Evolutionary conservation across 2,888 invertebrate genomes (phyloP).

Genomic region (Drosophila robusta): DNA sequence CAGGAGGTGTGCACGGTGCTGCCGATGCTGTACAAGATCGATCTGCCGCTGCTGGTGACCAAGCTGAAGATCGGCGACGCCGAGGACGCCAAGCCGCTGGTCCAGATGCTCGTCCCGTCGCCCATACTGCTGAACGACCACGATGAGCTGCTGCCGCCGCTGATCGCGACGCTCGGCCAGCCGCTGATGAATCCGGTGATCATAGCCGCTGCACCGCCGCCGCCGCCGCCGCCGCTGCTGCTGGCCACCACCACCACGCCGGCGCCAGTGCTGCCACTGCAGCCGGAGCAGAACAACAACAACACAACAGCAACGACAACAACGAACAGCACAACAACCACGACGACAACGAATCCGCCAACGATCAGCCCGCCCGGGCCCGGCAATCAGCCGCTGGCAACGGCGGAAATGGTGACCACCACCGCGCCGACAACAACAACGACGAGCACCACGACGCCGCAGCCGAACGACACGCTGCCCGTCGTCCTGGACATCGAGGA

Average conservation of each 20-base stretch:
- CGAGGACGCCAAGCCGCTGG: constrained; percentile 74
- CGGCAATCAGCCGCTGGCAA: constrained; percentile 16
- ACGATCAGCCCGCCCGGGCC: constrained; percentile 22
- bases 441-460: constrained; percentile 64
- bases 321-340: constrained; percentile 40
- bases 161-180: constrained; percentile 77
- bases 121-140: constrained; percentile 73
- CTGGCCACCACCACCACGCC: constrained; percentile 27
- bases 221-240: constrained; percentile 31
- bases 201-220: constrained; percentile 33
- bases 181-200: constrained; percentile 73
- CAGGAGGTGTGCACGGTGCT: constrained; percentile 84
- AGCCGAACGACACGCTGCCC: constrained; percentile 67
- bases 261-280: constrained; percentile 15
- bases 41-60: constrained; percentile 74
- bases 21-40: constrained; percentile 79
- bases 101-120: constrained; percentile 82
- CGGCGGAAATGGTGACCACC: constrained; percentile 57
- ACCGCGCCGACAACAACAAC: constrained; percentile 71
- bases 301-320: constrained; percentile 48
- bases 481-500: constrained; percentile 73
- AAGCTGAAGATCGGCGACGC: constrained; percentile 67
- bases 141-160: constrained; percentile 78
- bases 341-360: constrained; percentile 33
- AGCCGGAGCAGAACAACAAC: constrained; percentile 38